phyloP scores from a whole-genome alignment of 2,888 invertebrate species.

The Muschampia plurimacula region DNA sequence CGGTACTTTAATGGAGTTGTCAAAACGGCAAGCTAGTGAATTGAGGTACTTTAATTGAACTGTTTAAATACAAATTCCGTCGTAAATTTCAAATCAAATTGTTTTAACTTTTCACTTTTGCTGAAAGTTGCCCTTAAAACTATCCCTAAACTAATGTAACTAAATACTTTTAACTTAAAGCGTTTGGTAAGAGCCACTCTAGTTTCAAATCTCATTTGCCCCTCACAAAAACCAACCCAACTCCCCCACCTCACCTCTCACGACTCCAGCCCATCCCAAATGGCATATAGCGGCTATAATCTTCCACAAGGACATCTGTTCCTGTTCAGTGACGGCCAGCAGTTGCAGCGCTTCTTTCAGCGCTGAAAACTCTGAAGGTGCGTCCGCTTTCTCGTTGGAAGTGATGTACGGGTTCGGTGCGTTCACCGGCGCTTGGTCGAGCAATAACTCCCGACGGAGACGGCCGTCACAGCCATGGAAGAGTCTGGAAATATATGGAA shows the following conservation, averaged over 20 bases:
- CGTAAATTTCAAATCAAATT: no score
- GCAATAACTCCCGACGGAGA: conserved; percentile 92
- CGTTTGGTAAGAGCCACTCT: no score
- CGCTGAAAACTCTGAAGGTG: conserved; percentile 92
- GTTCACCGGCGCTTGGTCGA: conserved; percentile 87
- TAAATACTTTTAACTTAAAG: no score
- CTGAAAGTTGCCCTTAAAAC: no score
- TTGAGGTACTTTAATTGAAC: no score
- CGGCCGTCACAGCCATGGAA: conserved; percentile 94
- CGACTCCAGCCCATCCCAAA: conserved; percentile 94
- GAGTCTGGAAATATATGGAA: conserved; percentile 73
- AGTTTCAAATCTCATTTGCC: no score
- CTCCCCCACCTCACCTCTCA: conserved; percentile 84
- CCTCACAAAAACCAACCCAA: not conserved
- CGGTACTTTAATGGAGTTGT: no score
- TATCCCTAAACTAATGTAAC: no score
- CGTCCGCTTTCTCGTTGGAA: conserved; percentile 92
- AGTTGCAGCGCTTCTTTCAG: conserved; percentile 91
- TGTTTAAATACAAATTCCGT: no score
- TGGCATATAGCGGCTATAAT: conserved; percentile 98
- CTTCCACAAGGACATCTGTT: conserved; percentile 93
- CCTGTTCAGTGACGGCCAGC: conserved; percentile 91
- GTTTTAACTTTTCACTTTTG: no score
- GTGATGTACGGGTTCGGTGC: conserved; percentile 91
- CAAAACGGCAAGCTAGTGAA: no score